phyloP scores from a whole-genome alignment of 2,797 vertebrate species.

The Sebastes aleutianus region DNA sequence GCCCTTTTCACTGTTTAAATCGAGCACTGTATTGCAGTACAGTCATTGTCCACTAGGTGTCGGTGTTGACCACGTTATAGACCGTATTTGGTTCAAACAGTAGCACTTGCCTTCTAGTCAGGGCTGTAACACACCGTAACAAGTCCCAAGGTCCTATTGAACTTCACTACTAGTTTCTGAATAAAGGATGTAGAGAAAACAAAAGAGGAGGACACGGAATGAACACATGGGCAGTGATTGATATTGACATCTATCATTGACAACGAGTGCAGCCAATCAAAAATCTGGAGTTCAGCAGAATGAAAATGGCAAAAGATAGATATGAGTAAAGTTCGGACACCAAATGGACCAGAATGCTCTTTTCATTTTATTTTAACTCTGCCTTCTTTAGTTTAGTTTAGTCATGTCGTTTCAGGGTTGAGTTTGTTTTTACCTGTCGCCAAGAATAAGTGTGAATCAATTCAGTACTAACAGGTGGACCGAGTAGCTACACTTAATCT shows the following conservation, averaged over 20 bases:
- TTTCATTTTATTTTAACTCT: neutral
- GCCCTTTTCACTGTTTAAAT: neutral
- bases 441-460: neutral
- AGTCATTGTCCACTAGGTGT: slow-evolving; percentile 53
- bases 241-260: neutral
- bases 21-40: neutral
- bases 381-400: neutral
- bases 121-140: neutral
- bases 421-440: neutral
- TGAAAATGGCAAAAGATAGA: neutral
- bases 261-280: too few species aligned
- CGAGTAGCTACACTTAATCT: neutral
- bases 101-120: neutral
- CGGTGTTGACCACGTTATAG: slow-evolving; percentile 39
- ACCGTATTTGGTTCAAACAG: neutral
- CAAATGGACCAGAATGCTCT: neutral
- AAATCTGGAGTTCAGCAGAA: neutral
- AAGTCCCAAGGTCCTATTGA: neutral
- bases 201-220: neutral
- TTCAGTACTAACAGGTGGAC: neutral
- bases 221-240: neutral
- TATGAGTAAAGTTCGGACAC: neutral
- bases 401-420: neutral
- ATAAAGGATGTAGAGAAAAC: neutral
- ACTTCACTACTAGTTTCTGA: neutral